Evolutionary conservation across 2,888 invertebrate species (phyloP), one percentile per base, ranked within the genome.

Genomic region (Athalia rosae): DNA sequence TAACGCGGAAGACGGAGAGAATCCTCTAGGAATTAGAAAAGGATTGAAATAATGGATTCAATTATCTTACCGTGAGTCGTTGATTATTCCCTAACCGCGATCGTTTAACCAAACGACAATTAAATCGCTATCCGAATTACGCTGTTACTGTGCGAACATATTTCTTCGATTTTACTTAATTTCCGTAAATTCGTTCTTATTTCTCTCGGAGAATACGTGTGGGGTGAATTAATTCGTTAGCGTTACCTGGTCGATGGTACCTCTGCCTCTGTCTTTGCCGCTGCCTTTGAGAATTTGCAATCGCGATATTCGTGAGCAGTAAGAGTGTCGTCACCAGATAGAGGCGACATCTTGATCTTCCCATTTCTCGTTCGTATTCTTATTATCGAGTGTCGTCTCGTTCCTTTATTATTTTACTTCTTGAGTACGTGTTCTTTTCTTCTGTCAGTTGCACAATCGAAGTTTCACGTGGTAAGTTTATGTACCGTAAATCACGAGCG

Each of bases 11-110:
- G 43, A 13, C 43, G 28, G 28, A 28, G 28, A 28, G 58, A 71
- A 71, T 71, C 13, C n/a, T 9, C 4, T 1, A 11, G n/a, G n/a
- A 28, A 43, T 66, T 15, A 50, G 58, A 58, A 50, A 9, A 58
- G 43, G 56, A 74, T 74, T 74, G 74, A 61, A 74, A 74, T 74
- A 74, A 74, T 74, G 74, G 50, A 74, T 74, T 74, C n/a, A 62
- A 74, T 74, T 74, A 74, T 74, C 74, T 62, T 48, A 15, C 28
- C 15, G 74, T 61, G 48, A 74, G 74, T 74, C 74, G 61, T 48
- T 62, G 74, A 74, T 74, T 74, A 74, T 74, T 74, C 74, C n/a
- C 28, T 74, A 74, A 74, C 61, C 62, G 74, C 28, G 2, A 28
- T 28, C 28, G 62, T 62, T 74, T 74, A 74, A 74, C 74, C 15